Percentiles rank a stretch among this genome's conserved stretches.
Evolutionary conservation across 2,113 vertebrate genomes (phyloP).

Genomic region (Stictonetta naevosa): DNA sequence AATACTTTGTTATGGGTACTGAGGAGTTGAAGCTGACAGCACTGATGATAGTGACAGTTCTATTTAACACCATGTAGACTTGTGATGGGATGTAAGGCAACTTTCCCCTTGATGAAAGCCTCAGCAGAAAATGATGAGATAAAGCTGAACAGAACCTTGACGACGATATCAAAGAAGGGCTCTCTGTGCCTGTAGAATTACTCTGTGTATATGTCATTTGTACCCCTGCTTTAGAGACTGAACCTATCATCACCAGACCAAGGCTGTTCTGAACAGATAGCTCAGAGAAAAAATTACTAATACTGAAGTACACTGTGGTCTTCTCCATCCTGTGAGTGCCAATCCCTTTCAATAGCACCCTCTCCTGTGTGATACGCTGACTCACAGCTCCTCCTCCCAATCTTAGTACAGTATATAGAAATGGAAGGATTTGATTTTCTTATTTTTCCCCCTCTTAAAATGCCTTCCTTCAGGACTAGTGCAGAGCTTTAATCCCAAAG

Average conservation of each 20-base stretch:
- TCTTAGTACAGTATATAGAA: constrained; percentile 22
- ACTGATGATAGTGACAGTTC: background rate
- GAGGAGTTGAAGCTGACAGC: constrained; percentile 12
- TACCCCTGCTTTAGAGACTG: background rate
- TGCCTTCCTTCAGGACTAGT: constrained; percentile 44
- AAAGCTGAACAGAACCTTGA: constrained; percentile 4
- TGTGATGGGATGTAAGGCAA: background rate
- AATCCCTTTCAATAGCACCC: background rate
- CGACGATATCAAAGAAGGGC: background rate
- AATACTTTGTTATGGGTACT: constrained; percentile 1
- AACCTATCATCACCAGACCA: background rate
- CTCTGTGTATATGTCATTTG: background rate
- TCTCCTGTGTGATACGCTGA: background rate
- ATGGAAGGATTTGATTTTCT: background rate
- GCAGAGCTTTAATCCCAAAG: constrained; percentile 74
- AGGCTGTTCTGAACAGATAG: background rate
- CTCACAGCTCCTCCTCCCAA: background rate
- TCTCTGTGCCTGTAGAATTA: constrained; percentile 10
- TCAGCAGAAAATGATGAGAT: background rate
- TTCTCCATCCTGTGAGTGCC: background rate
- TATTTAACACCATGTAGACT: background rate
- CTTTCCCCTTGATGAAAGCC: background rate
- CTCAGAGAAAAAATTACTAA: background rate
- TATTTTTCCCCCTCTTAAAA: background rate
- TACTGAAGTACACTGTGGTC: background rate